Conservation (phyloP, 2,888 invertebrate species). For the Dryobota labecula region DNA sequence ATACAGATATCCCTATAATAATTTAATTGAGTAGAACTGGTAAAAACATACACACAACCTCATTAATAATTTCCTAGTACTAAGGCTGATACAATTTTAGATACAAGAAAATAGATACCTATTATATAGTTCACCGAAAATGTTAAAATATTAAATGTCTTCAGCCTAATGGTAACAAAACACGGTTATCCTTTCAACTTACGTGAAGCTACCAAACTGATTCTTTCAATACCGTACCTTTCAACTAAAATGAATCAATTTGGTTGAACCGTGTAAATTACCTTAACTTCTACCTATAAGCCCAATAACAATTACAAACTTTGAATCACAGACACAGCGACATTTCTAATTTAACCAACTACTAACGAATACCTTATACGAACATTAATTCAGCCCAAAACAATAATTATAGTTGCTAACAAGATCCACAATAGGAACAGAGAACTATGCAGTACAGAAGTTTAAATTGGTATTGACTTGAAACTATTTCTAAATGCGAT, state of each 20-base stretch:
- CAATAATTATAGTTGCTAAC: conserved; percentile 37
- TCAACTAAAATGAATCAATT: neutral
- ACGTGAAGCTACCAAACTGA: neutral
- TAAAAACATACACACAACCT: neutral
- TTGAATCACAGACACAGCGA: neutral
- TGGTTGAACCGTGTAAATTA: conserved; percentile 2
- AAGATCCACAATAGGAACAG: conserved; percentile 18
- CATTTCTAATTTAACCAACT: conserved; percentile 6
- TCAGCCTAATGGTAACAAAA: neutral
- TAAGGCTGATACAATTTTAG: neutral
- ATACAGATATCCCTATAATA: neutral
- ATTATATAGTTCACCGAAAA: neutral
- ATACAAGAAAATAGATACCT: neutral
- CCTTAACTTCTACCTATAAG: neutral
- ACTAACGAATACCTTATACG: conserved; percentile 6
- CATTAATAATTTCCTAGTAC: neutral
- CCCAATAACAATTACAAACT: conserved; percentile 11
- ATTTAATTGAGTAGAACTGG: neutral
- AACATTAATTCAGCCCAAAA: conserved; percentile 33
- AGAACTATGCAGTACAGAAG: conserved; percentile 41
- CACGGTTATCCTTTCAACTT: neutral
- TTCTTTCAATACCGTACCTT: neutral
- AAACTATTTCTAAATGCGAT: conserved; percentile 6
- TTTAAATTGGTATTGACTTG: conserved; percentile 51
- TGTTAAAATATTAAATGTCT: neutral